phyloP scores from a whole-genome alignment of 2,888 invertebrate genomes.

The Pheosia gnoma region DNA sequence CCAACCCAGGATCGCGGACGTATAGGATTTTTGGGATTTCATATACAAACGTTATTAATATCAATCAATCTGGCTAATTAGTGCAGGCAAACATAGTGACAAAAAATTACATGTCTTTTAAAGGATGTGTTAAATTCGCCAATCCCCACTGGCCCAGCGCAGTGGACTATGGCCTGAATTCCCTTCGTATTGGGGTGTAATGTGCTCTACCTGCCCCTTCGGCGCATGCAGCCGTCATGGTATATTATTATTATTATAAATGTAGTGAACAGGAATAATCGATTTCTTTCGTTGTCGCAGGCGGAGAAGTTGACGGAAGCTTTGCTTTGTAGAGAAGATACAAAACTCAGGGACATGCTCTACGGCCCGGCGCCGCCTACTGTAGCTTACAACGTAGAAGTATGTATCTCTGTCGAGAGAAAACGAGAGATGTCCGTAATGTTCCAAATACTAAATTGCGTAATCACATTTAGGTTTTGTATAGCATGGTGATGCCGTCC shows the following conservation, averaged over 20 bases:
- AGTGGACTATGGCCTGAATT: too few relatives aligned
- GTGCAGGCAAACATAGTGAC: too few relatives aligned
- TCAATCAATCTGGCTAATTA: too few relatives aligned
- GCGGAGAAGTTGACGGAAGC: constrained; percentile 77
- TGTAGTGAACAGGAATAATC: not conserved
- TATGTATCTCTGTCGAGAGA: constrained; percentile 27
- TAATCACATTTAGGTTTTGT: constrained; percentile 85
- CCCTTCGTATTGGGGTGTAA: too few relatives aligned
- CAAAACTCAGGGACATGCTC: constrained; percentile 73
- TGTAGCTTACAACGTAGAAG: constrained; percentile 79
- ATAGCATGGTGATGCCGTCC: constrained; percentile 96
- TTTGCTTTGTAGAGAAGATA: constrained; percentile 70
- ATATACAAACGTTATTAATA: too few relatives aligned
- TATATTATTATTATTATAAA: not conserved
- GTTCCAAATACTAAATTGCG: constrained; percentile 11
- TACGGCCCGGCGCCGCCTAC: constrained; percentile 78
- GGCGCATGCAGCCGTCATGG: too few relatives aligned
- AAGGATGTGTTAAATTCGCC: too few relatives aligned
- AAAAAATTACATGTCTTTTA: too few relatives aligned
- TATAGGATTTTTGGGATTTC: too few relatives aligned
- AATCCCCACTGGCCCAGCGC: too few relatives aligned
- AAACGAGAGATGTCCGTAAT: constrained; percentile 1
- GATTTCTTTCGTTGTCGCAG: constrained; percentile 37
- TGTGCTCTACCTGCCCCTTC: too few relatives aligned
- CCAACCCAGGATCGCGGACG: too few relatives aligned